Conservation (phyloP, 2,113 vertebrate species). For the Nymphicus hollandicus region DNA sequence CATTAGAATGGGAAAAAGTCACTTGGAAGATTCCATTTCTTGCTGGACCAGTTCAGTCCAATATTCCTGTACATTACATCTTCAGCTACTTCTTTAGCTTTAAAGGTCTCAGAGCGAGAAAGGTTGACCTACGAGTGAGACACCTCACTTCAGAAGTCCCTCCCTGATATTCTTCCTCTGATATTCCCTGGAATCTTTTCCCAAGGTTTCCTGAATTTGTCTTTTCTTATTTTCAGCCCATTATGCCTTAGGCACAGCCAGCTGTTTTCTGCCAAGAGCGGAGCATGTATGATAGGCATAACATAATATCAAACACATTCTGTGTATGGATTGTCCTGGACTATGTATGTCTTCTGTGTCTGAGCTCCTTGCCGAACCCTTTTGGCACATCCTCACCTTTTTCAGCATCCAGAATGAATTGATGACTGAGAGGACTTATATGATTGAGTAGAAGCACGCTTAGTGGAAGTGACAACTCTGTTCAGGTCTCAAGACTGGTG, state of each 20-base stretch:
- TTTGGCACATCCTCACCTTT: neutral
- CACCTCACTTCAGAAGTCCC: neutral
- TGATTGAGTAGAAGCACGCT: slow-evolving; percentile 22
- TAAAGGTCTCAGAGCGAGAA: neutral
- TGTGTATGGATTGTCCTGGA: neutral
- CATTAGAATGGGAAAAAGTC: neutral
- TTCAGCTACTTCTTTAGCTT: neutral
- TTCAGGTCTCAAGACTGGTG: neutral
- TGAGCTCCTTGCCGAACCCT: slow-evolving; percentile 12
- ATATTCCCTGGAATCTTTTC: neutral
- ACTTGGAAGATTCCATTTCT: neutral
- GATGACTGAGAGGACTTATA: neutral
- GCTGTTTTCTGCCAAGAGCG: neutral
- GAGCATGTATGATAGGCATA: neutral
- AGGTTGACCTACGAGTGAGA: neutral
- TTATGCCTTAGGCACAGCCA: neutral
- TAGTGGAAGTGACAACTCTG: slow-evolving; percentile 40
- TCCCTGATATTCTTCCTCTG: neutral
- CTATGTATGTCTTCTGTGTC: neutral
- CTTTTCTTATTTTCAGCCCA: neutral
- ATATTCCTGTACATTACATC: neutral
- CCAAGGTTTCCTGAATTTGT: neutral
- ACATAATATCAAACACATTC: neutral
- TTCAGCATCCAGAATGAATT: neutral
- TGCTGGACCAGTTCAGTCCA: neutral